phyloP scores from a whole-genome alignment of 2,113 vertebrate genomes.

The Cyanocitta stelleri region DNA sequence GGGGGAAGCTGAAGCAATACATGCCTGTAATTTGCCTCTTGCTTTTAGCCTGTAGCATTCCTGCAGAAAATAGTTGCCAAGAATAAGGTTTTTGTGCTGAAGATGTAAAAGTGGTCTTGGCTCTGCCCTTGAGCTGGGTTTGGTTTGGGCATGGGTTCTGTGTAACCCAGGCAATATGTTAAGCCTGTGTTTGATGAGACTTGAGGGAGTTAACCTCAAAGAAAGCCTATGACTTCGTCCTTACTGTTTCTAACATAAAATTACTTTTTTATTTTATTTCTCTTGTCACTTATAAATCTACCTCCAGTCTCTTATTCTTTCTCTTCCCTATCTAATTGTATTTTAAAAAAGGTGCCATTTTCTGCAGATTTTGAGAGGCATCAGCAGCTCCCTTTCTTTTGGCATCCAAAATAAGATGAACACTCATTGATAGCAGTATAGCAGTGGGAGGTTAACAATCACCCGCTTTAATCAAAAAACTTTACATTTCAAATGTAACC shows the following conservation, averaged over 20 bases:
- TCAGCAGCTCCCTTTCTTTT: neutral
- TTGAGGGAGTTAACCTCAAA: neutral
- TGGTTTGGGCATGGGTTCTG: neutral
- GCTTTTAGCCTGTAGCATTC: neutral
- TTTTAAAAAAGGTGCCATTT: neutral
- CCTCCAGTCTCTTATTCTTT: neutral
- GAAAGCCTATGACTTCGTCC: neutral
- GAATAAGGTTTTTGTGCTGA: neutral
- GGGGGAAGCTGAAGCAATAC: neutral
- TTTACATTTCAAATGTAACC: slow-evolving; percentile 65
- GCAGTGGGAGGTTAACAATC: slow-evolving; percentile 50
- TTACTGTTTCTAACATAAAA: neutral
- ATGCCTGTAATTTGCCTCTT: accelerated
- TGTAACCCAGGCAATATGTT: neutral
- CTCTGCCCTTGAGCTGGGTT: neutral
- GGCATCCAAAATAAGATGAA: neutral
- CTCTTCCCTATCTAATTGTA: neutral
- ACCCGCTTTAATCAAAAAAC: slow-evolving; percentile 22
- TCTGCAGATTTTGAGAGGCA: neutral
- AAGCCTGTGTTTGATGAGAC: neutral
- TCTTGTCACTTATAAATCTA: neutral
- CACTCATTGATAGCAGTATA: neutral
- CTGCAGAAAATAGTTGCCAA: neutral
- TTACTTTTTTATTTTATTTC: neutral
- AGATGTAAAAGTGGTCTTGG: neutral